A percentile compares a stretch with the other conserved stretches of the same genome.
Conservation (phyloP, 2,888 invertebrate species). For the Oscheius myriophilus region DNA sequence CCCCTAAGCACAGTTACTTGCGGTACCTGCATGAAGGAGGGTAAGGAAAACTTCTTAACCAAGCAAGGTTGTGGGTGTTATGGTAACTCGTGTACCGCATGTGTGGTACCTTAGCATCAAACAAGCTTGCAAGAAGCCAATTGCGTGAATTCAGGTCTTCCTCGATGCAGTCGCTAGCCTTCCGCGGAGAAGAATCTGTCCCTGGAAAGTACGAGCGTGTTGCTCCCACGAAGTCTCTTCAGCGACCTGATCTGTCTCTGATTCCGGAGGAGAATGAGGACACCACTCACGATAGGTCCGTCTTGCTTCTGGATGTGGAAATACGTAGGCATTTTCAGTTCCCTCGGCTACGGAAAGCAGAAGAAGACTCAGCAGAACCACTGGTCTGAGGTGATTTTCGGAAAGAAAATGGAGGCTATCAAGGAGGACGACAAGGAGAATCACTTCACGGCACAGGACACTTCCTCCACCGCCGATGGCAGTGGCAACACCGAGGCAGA, state of each 20-base stretch:
- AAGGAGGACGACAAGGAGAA: conserved; percentile 36
- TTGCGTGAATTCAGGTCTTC: conserved; percentile 5
- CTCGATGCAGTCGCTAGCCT: conserved; percentile 10
- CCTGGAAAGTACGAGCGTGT: not conserved
- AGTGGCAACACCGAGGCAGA: conserved; percentile 16
- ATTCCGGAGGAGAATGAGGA: conserved; percentile 36
- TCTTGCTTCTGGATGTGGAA: not conserved
- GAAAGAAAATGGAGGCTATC: conserved; percentile 38
- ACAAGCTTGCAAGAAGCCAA: too few species aligned
- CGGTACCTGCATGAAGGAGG: too few species aligned
- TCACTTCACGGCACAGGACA: not conserved
- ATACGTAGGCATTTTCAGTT: not conserved
- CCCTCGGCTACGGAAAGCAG: not conserved
- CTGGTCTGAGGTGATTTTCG: conserved; percentile 44
- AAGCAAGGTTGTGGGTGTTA: too few species aligned
- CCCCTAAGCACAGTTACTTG: too few species aligned
- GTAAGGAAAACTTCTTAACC: too few species aligned
- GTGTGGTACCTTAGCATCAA: too few species aligned
- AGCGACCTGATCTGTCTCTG: conserved; percentile 31
- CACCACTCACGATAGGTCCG: not conserved
- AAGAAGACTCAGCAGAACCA: conserved; percentile 5
- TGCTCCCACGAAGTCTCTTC: not conserved
- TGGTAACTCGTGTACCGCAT: too few species aligned
- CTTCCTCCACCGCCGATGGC: not conserved
- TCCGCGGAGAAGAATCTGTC: not conserved